Conservation (phyloP, 2,888 invertebrate species). For the Catonia carolina region DNA sequence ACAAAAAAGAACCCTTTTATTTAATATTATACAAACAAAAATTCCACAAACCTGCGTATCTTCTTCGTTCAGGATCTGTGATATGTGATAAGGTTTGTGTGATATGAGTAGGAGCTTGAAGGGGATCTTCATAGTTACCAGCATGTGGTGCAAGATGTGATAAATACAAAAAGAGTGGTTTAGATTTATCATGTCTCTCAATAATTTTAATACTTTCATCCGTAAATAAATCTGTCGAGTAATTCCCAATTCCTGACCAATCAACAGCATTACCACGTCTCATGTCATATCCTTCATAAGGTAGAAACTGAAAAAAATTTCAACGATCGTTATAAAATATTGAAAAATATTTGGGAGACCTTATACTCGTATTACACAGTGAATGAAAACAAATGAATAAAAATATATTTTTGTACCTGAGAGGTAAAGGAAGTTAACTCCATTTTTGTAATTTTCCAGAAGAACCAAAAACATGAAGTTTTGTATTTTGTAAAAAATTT, state of each 20-base stretch:
- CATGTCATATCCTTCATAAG: slow-evolving; percentile 53
- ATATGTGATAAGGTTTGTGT: slow-evolving; percentile 61
- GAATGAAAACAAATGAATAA: not conserved
- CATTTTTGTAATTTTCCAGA: too few relatives aligned
- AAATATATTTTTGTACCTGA: not conserved
- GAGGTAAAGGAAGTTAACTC: too few relatives aligned
- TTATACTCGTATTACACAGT: not conserved
- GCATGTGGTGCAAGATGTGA: slow-evolving; percentile 62
- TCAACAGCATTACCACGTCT: slow-evolving; percentile 50
- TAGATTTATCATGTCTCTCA: slow-evolving; percentile 44
- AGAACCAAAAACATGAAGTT: too few relatives aligned
- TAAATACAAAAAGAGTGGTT: slow-evolving; percentile 61
- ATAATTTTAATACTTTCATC: slow-evolving; percentile 55
- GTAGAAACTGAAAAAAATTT: slow-evolving; percentile 40
- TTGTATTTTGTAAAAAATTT: too few relatives aligned
- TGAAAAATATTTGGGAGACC: too few relatives aligned
- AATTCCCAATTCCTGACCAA: slow-evolving; percentile 49
- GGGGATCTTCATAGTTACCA: slow-evolving; percentile 52
- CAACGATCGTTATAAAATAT: not conserved
- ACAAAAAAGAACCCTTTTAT: too few relatives aligned
- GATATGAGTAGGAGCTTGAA: slow-evolving; percentile 64
- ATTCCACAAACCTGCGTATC: slow-evolving; percentile 64
- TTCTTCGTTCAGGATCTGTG: slow-evolving; percentile 54
- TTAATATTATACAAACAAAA: too few relatives aligned
- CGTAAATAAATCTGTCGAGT: slow-evolving; percentile 59